Percentiles rank a stretch among this genome's conserved stretches.
Conservation (phyloP, 2,888 invertebrate genomes). For the Colletes collaris region DNA sequence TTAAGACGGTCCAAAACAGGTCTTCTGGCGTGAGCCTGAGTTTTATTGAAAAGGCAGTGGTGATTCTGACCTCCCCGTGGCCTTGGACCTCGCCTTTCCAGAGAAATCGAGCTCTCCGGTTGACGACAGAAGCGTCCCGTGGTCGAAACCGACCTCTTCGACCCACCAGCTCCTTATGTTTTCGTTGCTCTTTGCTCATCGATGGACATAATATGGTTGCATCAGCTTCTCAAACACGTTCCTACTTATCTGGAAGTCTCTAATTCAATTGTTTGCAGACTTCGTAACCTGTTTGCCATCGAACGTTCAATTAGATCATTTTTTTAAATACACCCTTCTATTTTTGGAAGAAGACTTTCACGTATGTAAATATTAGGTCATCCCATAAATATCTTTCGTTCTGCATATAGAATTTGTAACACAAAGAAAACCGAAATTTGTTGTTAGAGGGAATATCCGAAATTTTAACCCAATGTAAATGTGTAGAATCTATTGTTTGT, state of each 20-base stretch:
- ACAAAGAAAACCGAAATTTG: too few species aligned
- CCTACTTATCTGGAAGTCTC: neutral
- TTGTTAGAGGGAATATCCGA: too few species aligned
- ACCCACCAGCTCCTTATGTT: neutral
- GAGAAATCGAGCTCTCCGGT: conserved; percentile 50
- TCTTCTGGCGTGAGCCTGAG: conserved; percentile 47
- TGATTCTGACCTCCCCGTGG: conserved; percentile 44
- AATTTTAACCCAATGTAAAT: too few species aligned
- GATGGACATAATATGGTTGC: neutral
- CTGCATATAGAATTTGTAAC: too few species aligned
- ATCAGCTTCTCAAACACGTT: neutral
- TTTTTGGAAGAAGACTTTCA: neutral
- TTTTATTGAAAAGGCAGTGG: conserved; percentile 31
- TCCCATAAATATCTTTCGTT: neutral
- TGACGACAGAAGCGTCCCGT: conserved; percentile 27
- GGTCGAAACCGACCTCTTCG: conserved; percentile 1
- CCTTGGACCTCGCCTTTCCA: conserved; percentile 52
- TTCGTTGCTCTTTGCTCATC: neutral
- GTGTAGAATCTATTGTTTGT: too few species aligned
- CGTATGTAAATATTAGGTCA: too few species aligned
- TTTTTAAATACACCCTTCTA: neutral
- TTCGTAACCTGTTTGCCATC: conserved; percentile 2
- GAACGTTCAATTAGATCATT: neutral
- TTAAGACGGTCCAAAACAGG: conserved; percentile 47
- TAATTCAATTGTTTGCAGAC: neutral